These are phyloP conservation scores for Caenorhabditis latens DNA, from an alignment of 1,140 invertebrate species.

Conservation along the genomic window DNA sequence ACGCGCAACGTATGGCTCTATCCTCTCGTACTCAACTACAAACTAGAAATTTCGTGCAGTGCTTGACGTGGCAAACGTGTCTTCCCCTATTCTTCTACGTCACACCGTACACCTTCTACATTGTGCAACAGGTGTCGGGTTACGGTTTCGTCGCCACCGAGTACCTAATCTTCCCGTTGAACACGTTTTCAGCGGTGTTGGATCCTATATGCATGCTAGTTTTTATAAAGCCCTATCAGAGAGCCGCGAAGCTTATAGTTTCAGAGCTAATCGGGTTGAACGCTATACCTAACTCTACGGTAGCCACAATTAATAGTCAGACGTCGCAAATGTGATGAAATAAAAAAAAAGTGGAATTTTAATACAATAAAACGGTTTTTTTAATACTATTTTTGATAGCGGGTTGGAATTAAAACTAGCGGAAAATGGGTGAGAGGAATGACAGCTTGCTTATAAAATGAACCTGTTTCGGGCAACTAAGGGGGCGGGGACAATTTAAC, in stretches of 20 bases:
- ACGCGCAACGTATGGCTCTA: neutral
- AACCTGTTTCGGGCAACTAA: too few relatives aligned
- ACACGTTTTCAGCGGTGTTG: neutral
- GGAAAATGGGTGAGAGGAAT: too few relatives aligned
- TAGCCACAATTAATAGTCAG: neutral
- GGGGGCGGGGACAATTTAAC: too few relatives aligned
- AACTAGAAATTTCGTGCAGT: conserved; percentile 11
- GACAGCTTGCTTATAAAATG: too few relatives aligned
- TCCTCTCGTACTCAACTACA: neutral
- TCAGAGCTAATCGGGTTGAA: neutral
- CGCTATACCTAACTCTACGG: neutral
- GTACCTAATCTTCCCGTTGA: conserved; percentile 9
- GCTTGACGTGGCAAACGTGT: conserved; percentile 8
- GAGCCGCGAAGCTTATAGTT: neutral
- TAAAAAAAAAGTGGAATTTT: too few relatives aligned
- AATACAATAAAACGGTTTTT: too few relatives aligned
- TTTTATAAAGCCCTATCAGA: conserved; percentile 38
- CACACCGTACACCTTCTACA: neutral
- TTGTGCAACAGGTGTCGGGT: neutral
- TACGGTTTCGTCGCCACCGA: neutral
- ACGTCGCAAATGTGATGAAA: neutral
- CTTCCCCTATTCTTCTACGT: conserved; percentile 28
- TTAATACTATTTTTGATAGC: too few relatives aligned
- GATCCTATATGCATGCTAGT: conserved; percentile 12
- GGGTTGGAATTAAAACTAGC: too few relatives aligned